Base-by-base conservation (phyloP, 2,113 vertebrate genomes). In the Ciconia boyciana region DNA sequence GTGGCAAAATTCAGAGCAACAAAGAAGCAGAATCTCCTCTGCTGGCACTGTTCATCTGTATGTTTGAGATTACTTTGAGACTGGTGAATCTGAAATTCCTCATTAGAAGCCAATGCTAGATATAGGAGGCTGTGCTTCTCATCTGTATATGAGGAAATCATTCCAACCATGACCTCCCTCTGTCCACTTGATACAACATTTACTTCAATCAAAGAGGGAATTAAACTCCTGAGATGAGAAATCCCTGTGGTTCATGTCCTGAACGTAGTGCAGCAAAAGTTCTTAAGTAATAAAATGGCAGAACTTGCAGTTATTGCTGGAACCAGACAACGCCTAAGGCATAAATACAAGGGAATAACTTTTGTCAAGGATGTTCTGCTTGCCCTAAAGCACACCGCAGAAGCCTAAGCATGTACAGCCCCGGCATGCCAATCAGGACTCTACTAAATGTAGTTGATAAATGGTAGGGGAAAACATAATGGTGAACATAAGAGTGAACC, bases 201-300 rank as follows among this genome's bases (percentile, higher is more conserved):
- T 89, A 76, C 81, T 76, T 95, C 87, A 92, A 65, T 95, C 87
- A 87, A 91, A 96, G 95, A 85, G 83, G 87, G 87, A 94, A 93
- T 96, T 96, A 97, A 95, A 69, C 83, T 69, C 86, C 95, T 51
- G 77, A 94, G 95, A 89, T 65, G 61, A 89, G 92, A 78, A 94
- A 72, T 89, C 61, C 57, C 89, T 17, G 7, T 25, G 57, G 83
- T 65, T 93, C 91, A 39, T 65, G 80, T 79, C 69, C 89, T 71
- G 80, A 90, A 87, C 92, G 65, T 1, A 26, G 69, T 24, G 61
- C 28, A 44, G 62, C 60, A 82, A 7, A 89, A 87, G 65, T 61
- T 89, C 87, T 76, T 76, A n/a, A 82, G 81, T 61, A 82, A 84
- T 64, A 69, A 89, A 75, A 19, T 0, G 0, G 62, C 74, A 79